Conservation (phyloP, 2,888 invertebrate genomes). For the Phania funesta region DNA sequence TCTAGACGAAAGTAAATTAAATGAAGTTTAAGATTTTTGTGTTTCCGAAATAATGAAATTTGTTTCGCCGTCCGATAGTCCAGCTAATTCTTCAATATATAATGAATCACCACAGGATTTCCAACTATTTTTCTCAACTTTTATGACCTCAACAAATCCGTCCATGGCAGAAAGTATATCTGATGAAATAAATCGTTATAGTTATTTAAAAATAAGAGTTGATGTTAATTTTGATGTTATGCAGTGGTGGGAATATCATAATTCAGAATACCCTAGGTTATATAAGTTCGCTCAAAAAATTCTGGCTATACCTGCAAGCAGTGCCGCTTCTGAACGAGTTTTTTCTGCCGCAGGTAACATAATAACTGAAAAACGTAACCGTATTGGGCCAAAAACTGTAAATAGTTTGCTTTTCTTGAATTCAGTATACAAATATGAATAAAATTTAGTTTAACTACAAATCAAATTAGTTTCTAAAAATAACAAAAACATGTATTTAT, state of each 20-base stretch:
- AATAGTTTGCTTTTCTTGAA: neutral
- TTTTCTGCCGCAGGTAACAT: constrained; percentile 60
- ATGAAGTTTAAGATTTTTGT: constrained; percentile 34
- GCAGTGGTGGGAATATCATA: constrained; percentile 31
- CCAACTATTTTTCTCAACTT: constrained; percentile 29
- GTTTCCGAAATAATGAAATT: neutral
- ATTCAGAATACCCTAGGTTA: constrained; percentile 3
- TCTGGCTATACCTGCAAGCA: constrained; percentile 48
- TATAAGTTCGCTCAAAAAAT: constrained; percentile 19
- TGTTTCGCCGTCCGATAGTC: neutral
- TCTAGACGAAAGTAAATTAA: constrained; percentile 24
- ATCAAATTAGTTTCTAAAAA: no score
- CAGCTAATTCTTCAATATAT: neutral
- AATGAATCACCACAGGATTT: constrained; percentile 21
- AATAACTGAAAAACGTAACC: constrained; percentile 4
- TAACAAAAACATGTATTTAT: no score
- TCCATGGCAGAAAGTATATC: constrained; percentile 10
- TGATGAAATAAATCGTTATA: constrained; percentile 32
- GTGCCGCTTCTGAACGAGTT: constrained; percentile 41
- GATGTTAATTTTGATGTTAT: constrained; percentile 24
- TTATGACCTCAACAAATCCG: constrained; percentile 23
- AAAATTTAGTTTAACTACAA: no score
- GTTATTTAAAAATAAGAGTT: constrained; percentile 25
- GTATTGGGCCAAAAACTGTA: neutral
- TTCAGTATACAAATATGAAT: no score